A percentile compares a stretch with the other conserved stretches of the same genome.
phyloP scores from a whole-genome alignment of 2,797 vertebrate species.

The Sebastes itinus region DNA sequence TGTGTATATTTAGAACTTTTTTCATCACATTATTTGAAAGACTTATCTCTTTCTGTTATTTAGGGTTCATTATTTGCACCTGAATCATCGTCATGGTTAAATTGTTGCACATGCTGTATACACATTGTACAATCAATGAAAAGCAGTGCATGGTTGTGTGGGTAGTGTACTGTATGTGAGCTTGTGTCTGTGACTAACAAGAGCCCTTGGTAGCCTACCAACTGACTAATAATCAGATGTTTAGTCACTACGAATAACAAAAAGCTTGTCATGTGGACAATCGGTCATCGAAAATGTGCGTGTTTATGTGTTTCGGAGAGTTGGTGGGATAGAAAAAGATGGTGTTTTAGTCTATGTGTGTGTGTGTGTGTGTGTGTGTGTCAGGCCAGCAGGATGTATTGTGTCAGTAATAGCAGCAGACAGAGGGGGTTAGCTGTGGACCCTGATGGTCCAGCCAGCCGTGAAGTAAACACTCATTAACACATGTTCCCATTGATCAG shows the following conservation, averaged over 20 bases:
- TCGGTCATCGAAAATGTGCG: not conserved
- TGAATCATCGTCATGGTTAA: not conserved
- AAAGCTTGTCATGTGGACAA: not conserved
- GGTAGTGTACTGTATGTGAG: not conserved
- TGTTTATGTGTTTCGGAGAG: not conserved
- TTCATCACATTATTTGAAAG: not conserved
- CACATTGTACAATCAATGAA: too few relatives aligned
- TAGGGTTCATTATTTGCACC: not conserved
- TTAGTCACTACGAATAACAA: not conserved
- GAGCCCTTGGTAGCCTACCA: not conserved
- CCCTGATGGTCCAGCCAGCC: slow-evolving; percentile 50
- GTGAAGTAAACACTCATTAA: slow-evolving; percentile 75
- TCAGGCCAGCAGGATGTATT: slow-evolving; percentile 25
- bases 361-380: not conserved
- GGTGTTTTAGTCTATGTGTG: not conserved
- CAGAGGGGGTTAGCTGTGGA: slow-evolving; percentile 49
- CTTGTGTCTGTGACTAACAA: not conserved
- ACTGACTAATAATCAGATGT: slow-evolving; percentile 7
- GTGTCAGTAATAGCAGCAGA: slow-evolving; percentile 59
- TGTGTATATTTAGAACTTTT: not conserved
- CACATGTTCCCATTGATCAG: slow-evolving; percentile 67
- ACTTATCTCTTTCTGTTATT: not conserved
- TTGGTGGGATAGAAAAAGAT: not conserved
- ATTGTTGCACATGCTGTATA: not conserved
- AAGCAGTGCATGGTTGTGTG: not conserved